Evolutionary conservation across 1,140 invertebrate species (phyloP).

Genomic region (Andricus grossulariae): DNA sequence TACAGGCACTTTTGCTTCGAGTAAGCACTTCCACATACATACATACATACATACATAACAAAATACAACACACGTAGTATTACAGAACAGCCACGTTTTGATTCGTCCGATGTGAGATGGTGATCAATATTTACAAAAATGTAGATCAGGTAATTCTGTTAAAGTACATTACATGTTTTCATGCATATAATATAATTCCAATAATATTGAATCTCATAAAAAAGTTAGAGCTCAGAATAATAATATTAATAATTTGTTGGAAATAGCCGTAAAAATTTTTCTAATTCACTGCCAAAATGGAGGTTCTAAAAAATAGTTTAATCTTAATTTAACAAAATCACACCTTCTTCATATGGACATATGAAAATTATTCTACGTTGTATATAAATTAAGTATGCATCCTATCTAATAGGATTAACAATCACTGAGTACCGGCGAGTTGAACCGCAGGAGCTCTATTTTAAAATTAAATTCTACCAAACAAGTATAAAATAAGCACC

Average conservation of each 20-base stretch:
- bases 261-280: no score
- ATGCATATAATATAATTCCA: not conserved
- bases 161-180: not conserved
- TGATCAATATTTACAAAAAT: conserved; percentile 15
- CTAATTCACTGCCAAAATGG: no score
- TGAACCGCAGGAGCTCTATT: not conserved
- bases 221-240: not conserved
- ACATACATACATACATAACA: conserved; percentile 16
- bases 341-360: no score
- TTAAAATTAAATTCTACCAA: not conserved
- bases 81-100: conserved; percentile 6
- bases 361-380: no score
- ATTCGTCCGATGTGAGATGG: not conserved
- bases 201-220: not conserved
- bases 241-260: no score
- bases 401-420: no score
- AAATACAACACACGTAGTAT: not conserved
- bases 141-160: not conserved
- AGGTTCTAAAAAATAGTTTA: no score
- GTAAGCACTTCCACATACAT: not conserved
- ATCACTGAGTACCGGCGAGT: no score
- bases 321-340: no score
- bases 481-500: not conserved
- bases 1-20: conserved; percentile 20
- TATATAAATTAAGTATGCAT: no score